Evolutionary conservation across 2,797 vertebrate genomes (phyloP).

Genomic region (Typhlichthys eigenmanni): DNA sequence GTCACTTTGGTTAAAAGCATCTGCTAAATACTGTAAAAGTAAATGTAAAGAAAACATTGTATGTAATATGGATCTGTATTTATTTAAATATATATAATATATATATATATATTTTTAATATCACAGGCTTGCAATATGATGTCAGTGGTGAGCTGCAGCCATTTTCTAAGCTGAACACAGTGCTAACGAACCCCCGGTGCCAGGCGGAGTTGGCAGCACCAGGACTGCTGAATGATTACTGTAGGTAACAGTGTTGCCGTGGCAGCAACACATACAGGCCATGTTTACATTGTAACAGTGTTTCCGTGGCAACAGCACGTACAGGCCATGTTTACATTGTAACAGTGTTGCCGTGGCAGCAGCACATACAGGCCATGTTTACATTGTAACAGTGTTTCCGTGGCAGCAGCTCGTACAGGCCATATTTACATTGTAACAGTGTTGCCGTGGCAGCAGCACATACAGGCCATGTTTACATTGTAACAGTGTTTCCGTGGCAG

Average conservation of each 20-base stretch:
- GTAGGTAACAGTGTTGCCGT: slow-evolving; percentile 51
- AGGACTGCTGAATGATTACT: slow-evolving; percentile 78
- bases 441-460: neutral
- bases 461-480: neutral
- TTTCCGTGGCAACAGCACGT: neutral
- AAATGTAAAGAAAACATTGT: too few relatives aligned
- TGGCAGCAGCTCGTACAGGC: too few relatives aligned
- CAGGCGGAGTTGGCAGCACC: slow-evolving; percentile 63
- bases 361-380: neutral
- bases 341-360: neutral
- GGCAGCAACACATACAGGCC: neutral
- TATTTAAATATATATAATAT: neutral
- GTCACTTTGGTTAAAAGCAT: too few relatives aligned
- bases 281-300: neutral
- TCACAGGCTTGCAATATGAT: slow-evolving; percentile 22
- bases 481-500: neutral
- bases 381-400: neutral
- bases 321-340: slow-evolving; percentile 4
- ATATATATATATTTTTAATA: neutral
- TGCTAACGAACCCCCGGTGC: slow-evolving; percentile 9
- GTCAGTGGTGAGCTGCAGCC: slow-evolving; percentile 31
- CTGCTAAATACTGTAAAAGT: too few relatives aligned
- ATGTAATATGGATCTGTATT: neutral
- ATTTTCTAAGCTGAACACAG: slow-evolving; percentile 41
- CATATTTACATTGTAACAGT: too few relatives aligned